phyloP scores from a whole-genome alignment of 1,140 invertebrate genomes.

The Mylabris phalerata region DNA sequence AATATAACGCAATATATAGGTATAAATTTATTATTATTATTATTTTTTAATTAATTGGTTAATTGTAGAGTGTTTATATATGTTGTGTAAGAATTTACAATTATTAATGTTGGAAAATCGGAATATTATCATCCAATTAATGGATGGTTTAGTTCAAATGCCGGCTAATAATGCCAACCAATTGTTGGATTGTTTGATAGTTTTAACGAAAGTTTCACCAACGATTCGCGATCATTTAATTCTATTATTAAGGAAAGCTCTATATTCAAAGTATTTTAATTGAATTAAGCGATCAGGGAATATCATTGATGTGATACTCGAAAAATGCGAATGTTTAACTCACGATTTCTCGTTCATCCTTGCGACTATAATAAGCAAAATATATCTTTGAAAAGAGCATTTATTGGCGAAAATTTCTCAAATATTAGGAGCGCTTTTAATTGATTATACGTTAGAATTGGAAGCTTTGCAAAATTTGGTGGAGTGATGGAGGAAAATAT shows the following conservation, averaged over 20 bases:
- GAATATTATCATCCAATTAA: slow-evolving; percentile 41
- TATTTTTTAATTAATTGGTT: neutral
- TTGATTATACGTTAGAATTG: no score
- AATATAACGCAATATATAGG: slow-evolving; percentile 47
- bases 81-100: slow-evolving; percentile 44
- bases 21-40: slow-evolving; percentile 22
- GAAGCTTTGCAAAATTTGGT: no score
- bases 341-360: no score
- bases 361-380: no score
- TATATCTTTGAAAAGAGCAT: no score
- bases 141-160: slow-evolving; percentile 46
- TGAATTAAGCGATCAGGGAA: neutral
- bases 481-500: no score
- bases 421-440: no score
- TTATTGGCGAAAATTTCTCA: no score
- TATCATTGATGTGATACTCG: neutral
- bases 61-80: slow-evolving; percentile 48
- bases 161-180: slow-evolving; percentile 41
- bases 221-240: slow-evolving; percentile 48
- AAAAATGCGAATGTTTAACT: neutral
- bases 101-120: slow-evolving; percentile 46
- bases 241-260: slow-evolving; percentile 50
- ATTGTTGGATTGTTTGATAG: slow-evolving; percentile 46
- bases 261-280: slow-evolving; percentile 45
- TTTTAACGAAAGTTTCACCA: slow-evolving; percentile 44